Conservation (phyloP, 2,797 vertebrate species). For the Xyrichtys novacula region DNA sequence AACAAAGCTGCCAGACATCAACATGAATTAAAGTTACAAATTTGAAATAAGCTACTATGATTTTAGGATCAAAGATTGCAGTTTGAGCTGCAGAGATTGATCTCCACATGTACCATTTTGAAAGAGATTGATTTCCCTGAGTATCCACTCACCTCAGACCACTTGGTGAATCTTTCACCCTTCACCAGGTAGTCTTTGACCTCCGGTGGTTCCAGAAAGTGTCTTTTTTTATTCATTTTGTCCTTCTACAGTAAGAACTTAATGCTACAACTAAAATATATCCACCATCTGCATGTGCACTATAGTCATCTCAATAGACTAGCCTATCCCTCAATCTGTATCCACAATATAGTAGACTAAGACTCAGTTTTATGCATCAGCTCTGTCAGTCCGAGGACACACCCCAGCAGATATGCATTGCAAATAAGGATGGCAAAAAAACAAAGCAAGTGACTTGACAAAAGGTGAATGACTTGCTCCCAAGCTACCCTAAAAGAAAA, state of each 20-base stretch:
- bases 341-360: conserved; percentile 26
- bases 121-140: background rate
- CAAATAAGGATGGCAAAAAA: conserved; percentile 79
- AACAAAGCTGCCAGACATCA: background rate
- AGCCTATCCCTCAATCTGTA: conserved; percentile 16
- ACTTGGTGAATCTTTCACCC: conserved; percentile 95
- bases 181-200: conserved; percentile 93
- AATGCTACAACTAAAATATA: conserved; percentile 20
- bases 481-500: conserved; percentile 11
- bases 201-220: conserved; percentile 84
- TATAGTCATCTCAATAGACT: conserved; percentile 21
- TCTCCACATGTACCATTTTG: background rate
- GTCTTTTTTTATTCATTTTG: conserved; percentile 89
- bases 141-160: conserved; percentile 94
- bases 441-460: conserved; percentile 45
- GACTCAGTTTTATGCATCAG: conserved; percentile 5
- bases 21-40: background rate
- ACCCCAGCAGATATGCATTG: conserved; percentile 84
- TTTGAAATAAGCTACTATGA: background rate
- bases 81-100: background rate
- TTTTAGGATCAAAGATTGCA: background rate
- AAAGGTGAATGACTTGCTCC: conserved; percentile 31
- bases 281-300: conserved; percentile 7
- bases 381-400: conserved; percentile 49
- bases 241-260: conserved; percentile 8